Base-by-base conservation (phyloP, 2,797 vertebrate species). In the Trematocara caparti region DNA sequence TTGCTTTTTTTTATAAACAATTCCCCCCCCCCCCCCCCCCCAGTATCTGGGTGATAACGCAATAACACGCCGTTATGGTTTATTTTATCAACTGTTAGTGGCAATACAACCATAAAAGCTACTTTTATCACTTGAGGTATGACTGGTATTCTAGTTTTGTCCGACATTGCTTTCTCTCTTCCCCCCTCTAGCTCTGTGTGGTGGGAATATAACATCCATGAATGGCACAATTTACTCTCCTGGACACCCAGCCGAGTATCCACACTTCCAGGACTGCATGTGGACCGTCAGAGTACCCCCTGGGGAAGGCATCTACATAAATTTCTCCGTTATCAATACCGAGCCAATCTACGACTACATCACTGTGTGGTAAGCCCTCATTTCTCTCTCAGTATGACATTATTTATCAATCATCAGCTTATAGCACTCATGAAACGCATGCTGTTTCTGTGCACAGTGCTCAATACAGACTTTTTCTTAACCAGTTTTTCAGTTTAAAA, bases 321-420 rank as follows among this genome's bases (percentile, higher is more conserved):
- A 98, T 94, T 99, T 99, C 91, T 98, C 98, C 80, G 95, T 98
- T 55, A 97, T 99, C 83, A 98, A 99, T 91, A 99, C 98, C 10
- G 98, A 99, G 85, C 98, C 98, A 45, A 99, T 99, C 92, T 99
- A 99, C 59, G 98, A 99, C 95, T 99, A 98, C 92, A 98, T 99
- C 94, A 99, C 97, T 79, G 97, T 99, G 75, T 99, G 98, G 98
- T 99, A 95, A 96, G 97, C 82, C 83, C 21, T 72, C 5, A 17
- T 83, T 82, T 59, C 24, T 78, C 13, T 80, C 14, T 79, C 62
- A 34, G 24, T 62, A 6, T 27, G 71, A 64, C 6, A 14, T 83
- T 32, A 19, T 77, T 82, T 32, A 81, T 88, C 59, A 71, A 2
- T 82, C n/a, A 62, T 78, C 27, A n/a, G 5, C 15, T 62, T 47